These are phyloP conservation scores for Aldabrachelys gigantea DNA, from an alignment of 2,113 vertebrate genomes.

Conservation along the genomic window DNA sequence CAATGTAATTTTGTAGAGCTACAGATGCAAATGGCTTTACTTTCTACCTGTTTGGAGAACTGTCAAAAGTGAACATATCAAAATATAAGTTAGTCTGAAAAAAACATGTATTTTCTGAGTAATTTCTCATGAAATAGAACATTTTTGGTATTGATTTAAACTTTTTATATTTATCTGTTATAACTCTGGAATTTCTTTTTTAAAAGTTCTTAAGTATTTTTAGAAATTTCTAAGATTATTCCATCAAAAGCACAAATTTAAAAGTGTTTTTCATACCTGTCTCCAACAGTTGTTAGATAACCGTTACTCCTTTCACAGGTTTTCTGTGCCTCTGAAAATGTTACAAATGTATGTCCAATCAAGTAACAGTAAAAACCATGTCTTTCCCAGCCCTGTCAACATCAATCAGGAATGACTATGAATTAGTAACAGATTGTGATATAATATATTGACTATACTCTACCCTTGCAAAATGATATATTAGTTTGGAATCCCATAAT, in stretches of 20 bases:
- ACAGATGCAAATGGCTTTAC: not conserved
- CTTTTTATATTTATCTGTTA: not conserved
- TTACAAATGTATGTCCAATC: conserved; percentile 79
- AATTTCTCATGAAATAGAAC: not conserved
- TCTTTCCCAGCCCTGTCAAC: conserved; percentile 85
- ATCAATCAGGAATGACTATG: not conserved
- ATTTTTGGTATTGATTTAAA: not conserved
- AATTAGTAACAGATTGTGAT: not conserved
- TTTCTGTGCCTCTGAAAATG: conserved; percentile 85
- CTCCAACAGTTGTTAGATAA: conserved; percentile 80
- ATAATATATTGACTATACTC: not conserved
- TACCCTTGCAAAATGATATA: not conserved
- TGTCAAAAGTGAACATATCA: not conserved
- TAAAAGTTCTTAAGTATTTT: not conserved
- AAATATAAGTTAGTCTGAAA: not conserved
- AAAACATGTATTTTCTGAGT: accelerated
- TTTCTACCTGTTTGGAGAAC: not conserved
- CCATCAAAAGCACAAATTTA: not conserved
- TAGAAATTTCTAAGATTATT: not conserved
- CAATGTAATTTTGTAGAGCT: not conserved
- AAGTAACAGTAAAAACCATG: conserved; percentile 86
- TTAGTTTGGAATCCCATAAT: not conserved
- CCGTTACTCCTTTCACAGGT: conserved; percentile 78
- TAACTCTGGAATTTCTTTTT: accelerated
- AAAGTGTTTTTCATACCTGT: conserved; percentile 80